These are phyloP conservation scores for Myiothlypis coronata DNA, from an alignment of 2,797 vertebrate species.

Conservation along the genomic window DNA sequence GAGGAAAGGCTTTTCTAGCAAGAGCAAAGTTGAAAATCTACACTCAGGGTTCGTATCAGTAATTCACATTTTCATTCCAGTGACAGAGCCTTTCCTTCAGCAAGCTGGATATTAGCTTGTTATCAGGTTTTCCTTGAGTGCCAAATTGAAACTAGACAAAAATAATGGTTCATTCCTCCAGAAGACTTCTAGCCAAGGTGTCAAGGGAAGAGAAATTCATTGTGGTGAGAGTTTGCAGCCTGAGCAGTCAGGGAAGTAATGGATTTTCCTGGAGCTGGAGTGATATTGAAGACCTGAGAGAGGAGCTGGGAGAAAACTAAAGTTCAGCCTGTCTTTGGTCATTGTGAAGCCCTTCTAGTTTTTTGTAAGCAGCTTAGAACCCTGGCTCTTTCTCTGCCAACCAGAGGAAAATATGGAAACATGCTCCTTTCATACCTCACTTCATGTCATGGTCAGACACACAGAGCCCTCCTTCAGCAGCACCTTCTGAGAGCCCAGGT, in stretches of 20 bases:
- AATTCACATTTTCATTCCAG: neutral
- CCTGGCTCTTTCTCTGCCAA: fast-evolving
- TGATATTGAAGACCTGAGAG: neutral
- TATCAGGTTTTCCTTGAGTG: neutral
- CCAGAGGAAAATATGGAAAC: neutral
- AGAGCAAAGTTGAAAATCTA: neutral
- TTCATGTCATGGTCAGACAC: neutral
- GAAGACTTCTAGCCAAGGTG: neutral
- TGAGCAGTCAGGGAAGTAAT: conserved; percentile 1
- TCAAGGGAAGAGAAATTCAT: neutral
- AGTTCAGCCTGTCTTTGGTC: neutral
- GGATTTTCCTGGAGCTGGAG: neutral
- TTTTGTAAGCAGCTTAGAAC: neutral
- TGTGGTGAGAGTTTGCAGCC: neutral
- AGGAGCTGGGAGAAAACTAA: neutral
- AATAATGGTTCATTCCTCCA: neutral
- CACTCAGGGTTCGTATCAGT: neutral
- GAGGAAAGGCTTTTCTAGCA: neutral
- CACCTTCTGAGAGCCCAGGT: neutral
- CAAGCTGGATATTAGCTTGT: neutral
- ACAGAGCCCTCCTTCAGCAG: neutral
- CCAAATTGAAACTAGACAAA: neutral
- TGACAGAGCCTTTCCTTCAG: neutral
- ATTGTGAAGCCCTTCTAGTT: neutral
- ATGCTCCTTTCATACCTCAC: fast-evolving